Evolutionary conservation across 2,113 vertebrate species (phyloP).

Genomic region (Orycteropus afer): DNA sequence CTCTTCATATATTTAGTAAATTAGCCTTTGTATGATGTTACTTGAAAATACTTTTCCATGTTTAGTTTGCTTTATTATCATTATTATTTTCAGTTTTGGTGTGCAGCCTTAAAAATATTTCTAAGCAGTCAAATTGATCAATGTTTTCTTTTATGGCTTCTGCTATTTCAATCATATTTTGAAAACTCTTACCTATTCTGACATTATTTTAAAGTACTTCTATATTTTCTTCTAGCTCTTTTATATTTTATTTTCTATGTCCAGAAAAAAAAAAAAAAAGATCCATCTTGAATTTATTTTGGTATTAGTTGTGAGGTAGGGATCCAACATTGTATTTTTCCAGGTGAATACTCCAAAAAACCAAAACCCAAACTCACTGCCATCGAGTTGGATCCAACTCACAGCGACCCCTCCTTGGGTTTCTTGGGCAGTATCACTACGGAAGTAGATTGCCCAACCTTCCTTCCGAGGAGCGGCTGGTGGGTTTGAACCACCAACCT

Average conservation of each 20-base stretch:
- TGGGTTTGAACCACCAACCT: no score
- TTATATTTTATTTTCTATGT: neutral
- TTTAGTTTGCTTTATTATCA: neutral
- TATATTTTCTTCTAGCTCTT: neutral
- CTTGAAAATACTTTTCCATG: neutral
- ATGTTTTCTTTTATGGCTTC: neutral
- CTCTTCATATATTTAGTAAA: constrained; percentile 18
- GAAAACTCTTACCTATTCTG: neutral
- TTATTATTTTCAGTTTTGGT: neutral
- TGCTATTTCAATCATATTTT: neutral
- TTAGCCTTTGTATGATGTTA: neutral
- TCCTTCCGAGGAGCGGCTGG: no score
- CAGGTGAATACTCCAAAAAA: neutral
- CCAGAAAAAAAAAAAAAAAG: no score
- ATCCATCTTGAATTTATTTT: constrained; percentile 36
- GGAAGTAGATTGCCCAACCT: no score
- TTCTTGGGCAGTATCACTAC: no score
- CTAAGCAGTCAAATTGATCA: neutral
- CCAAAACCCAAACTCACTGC: no score
- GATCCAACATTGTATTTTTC: neutral
- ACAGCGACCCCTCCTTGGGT: no score
- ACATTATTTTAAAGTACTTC: neutral
- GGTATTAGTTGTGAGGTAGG: neutral
- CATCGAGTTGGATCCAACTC: no score
- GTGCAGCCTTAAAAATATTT: neutral